Conservation (phyloP, 2,113 vertebrate species). For the Bos javanicus region DNA sequence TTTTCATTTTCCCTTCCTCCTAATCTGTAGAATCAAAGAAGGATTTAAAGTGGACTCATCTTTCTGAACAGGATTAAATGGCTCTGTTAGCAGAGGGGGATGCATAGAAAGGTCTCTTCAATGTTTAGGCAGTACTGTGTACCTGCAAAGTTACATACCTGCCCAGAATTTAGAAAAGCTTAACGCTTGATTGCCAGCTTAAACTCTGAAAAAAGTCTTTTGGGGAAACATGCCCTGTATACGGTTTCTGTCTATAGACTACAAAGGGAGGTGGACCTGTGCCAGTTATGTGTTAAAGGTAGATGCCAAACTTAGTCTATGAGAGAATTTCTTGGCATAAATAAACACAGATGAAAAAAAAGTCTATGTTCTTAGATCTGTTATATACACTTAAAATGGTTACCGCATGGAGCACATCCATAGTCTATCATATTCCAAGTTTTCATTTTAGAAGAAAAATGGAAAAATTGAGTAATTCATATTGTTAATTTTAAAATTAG, state of each 20-base stretch:
- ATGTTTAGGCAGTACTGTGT: not conserved
- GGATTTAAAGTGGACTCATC: not conserved
- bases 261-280: not conserved
- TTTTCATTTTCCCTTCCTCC: not conserved
- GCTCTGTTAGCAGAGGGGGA: not conserved
- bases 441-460: constrained; percentile 74
- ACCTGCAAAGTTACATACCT: constrained; percentile 22
- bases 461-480: constrained; percentile 73
- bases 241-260: not conserved
- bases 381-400: constrained; percentile 74
- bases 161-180: constrained; percentile 21
- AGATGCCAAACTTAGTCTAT: constrained; percentile 25
- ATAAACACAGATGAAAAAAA: constrained; percentile 79
- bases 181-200: constrained; percentile 5
- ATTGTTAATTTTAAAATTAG: constrained; percentile 77
- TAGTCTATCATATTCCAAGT: constrained; percentile 70
- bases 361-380: constrained; percentile 53
- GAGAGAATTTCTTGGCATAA: constrained; percentile 42
- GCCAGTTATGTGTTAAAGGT: constrained; percentile 11
- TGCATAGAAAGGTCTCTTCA: constrained; percentile 18
- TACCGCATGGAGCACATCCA: constrained; percentile 66
- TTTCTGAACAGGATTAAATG: constrained; percentile 35
- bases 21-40: constrained; percentile 30
- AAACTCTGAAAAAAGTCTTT: not conserved
- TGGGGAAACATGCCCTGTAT: not conserved